These are phyloP conservation scores for Eriosoma lanigerum DNA, from an alignment of 1,140 invertebrate species.

Conservation along the genomic window DNA sequence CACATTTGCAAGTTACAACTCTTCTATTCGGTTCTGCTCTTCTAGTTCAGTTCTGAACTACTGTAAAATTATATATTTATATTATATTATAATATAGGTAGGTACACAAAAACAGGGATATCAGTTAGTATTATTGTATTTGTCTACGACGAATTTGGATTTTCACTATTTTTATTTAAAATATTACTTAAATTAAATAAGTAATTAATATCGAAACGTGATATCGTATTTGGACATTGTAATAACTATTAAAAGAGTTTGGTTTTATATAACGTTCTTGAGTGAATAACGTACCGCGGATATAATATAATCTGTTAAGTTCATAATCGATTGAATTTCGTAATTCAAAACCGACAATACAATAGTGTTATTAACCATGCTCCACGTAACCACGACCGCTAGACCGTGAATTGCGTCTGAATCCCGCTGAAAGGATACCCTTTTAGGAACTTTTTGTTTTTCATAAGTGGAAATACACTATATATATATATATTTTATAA, in stretches of 20 bases:
- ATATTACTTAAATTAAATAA: background rate
- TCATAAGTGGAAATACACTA: background rate
- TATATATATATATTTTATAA: too few species aligned
- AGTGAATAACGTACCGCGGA: background rate
- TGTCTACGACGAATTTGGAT: too few species aligned
- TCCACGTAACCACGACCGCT: too few species aligned
- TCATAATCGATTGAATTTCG: background rate
- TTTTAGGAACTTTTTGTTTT: conserved; percentile 4
- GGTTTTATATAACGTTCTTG: background rate
- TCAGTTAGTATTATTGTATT: too few species aligned
- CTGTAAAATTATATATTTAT: too few species aligned
- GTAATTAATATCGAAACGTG: background rate
- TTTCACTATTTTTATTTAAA: background rate
- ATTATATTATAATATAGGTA: too few species aligned
- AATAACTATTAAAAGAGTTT: too few species aligned
- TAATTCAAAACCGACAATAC: background rate
- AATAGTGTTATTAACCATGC: conserved; percentile 1
- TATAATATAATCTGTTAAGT: background rate
- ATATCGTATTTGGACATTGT: background rate
- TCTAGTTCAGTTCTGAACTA: too few species aligned
- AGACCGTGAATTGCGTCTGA: background rate
- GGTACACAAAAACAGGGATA: too few species aligned
- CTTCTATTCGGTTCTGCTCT: too few species aligned
- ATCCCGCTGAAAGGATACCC: background rate
- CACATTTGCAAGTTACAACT: too few species aligned